Conservation (phyloP, 2,113 vertebrate genomes). For the Otolemur garnettii region DNA sequence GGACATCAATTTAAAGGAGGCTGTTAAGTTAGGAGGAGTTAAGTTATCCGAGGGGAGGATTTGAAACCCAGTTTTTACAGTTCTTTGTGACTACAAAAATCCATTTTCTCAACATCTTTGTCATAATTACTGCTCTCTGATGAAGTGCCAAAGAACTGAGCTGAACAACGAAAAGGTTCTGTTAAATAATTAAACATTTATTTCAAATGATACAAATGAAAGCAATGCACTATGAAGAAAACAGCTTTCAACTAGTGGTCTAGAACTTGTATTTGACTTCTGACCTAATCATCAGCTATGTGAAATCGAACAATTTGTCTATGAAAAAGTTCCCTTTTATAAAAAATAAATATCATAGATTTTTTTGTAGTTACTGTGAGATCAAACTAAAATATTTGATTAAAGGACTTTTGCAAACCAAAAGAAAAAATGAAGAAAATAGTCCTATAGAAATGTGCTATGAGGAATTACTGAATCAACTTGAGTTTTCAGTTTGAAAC, state of each 20-base stretch:
- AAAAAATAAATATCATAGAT: constrained; percentile 28
- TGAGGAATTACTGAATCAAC: too few species aligned
- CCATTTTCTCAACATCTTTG: not conserved
- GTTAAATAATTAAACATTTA: not conserved
- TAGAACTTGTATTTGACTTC: constrained; percentile 8
- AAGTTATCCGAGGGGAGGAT: not conserved
- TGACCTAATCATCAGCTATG: not conserved
- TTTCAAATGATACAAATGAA: constrained; percentile 44
- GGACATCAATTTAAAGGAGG: not conserved
- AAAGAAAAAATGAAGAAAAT: not conserved
- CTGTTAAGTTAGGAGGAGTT: not conserved
- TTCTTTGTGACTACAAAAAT: not conserved
- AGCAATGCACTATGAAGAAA: not conserved
- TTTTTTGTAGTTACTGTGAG: not conserved
- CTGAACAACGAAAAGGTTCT: not conserved
- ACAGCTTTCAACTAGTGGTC: not conserved
- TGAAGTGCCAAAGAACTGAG: not conserved
- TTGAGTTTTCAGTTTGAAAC: not conserved
- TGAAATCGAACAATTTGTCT: constrained; percentile 3
- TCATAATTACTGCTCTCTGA: not conserved
- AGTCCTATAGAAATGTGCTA: not conserved
- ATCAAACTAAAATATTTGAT: constrained; percentile 17
- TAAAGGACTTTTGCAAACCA: not conserved
- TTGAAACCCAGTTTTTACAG: not conserved
- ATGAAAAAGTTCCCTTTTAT: not conserved